Evolutionary conservation across 2,797 vertebrate genomes (phyloP).

Genomic region (Melanotaenia trifasciata): DNA sequence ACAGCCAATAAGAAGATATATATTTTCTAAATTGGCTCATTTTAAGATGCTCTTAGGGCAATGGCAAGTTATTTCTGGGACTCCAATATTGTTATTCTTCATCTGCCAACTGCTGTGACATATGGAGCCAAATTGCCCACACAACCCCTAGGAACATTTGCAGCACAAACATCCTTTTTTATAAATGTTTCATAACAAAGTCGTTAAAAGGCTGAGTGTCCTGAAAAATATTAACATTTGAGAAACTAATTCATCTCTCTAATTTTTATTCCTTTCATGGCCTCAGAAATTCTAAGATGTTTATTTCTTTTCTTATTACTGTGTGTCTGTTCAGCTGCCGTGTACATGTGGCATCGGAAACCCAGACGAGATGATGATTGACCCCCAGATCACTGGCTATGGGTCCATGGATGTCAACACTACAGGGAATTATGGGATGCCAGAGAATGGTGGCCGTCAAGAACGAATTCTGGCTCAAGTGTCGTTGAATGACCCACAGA

Average conservation of each 20-base stretch:
- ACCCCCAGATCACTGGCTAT: slow-evolving; percentile 87
- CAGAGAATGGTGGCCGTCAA: slow-evolving; percentile 87
- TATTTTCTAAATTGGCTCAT: slow-evolving; percentile 60
- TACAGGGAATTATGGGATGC: slow-evolving; percentile 90
- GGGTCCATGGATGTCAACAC: slow-evolving; percentile 90
- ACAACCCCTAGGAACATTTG: slow-evolving; percentile 62
- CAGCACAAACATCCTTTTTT: slow-evolving; percentile 57
- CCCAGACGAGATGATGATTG: slow-evolving; percentile 91
- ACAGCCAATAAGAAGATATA: slow-evolving; percentile 51
- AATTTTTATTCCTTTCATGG: neutral
- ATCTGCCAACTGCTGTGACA: slow-evolving; percentile 77
- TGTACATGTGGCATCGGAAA: slow-evolving; percentile 91
- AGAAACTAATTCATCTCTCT: slow-evolving; percentile 9
- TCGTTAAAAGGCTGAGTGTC: slow-evolving; percentile 42
- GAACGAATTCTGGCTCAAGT: slow-evolving; percentile 92
- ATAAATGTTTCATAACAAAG: slow-evolving; percentile 60
- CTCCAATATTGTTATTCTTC: slow-evolving; percentile 58
- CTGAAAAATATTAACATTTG: slow-evolving; percentile 26
- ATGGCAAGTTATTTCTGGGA: slow-evolving; percentile 64
- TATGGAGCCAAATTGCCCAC: slow-evolving; percentile 76
- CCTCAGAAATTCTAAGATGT: neutral
- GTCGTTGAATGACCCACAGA: slow-evolving; percentile 86
- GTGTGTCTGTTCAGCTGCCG: slow-evolving; percentile 79
- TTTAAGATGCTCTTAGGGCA: slow-evolving; percentile 46
- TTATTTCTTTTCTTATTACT: slow-evolving; percentile 1